Base-by-base conservation (phyloP, 2,113 vertebrate species). In the Vulpes ferrilata region DNA sequence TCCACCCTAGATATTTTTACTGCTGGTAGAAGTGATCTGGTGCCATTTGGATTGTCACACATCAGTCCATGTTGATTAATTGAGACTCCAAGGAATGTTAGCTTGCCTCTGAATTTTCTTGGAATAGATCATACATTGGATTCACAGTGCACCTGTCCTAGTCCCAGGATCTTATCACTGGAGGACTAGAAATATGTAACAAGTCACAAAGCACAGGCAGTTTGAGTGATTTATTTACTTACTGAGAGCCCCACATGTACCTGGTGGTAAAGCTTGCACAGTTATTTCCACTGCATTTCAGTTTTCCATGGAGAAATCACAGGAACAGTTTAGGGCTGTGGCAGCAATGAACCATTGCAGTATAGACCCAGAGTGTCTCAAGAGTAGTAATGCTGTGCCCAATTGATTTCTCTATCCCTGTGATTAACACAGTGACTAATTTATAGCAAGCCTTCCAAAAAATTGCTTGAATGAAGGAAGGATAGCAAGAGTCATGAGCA, bases 1-100 rank as follows among this genome's bases (percentile, higher is more conserved):
- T 97, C 92, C 97, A 95, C 80, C 92, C 96, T 85, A 97, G 84
- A 95, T 73, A 95, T 43, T 97, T 96, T 95, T 85, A 95, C 35
- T 90, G 84, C 84, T 57, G 32, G 25, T 64, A 78, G 88, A 92
- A 92, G 38, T 73, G 90, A 64, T 65, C 84, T 90, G 51, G 20
- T 51, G 81, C 55, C 81, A 88, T 96, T 81, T 90, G 64, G 62
- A 59, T 88, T 78, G 69, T 88, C 84, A 60, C 71, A 64, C 64
- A 76, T 88, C 7, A 38, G 43, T n/a, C 84, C 73, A 38, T 16
- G 71, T 55, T 67, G 76, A 96, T 60, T 82, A 71, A 81, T 38
- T 55, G 62, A 88, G 88, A 88, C 25, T 55, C 43, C 23, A 64
- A 55, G 65, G 1, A 55, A 22, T 85, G n/a, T 82, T 57, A 55